phyloP scores from a whole-genome alignment of 1,140 invertebrate genomes.

The Tribolium madens region DNA sequence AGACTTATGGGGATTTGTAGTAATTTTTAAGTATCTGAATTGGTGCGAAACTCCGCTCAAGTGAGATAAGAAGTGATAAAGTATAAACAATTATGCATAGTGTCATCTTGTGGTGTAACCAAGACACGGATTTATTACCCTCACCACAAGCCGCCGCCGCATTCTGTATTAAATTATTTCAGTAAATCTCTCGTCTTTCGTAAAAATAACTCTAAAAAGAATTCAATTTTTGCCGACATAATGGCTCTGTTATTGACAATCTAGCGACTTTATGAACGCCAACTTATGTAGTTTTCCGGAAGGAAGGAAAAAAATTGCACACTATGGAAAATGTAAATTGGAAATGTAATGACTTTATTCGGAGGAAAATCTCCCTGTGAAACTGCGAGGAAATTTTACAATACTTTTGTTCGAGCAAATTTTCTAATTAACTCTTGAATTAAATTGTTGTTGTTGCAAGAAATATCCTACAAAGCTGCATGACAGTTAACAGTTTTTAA shows the following conservation, averaged over 20 bases:
- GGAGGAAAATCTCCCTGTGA: not conserved
- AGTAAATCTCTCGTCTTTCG: conserved; percentile 19
- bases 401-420: not conserved
- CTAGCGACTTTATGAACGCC: not conserved
- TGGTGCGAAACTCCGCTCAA: no score
- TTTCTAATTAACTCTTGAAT: not conserved
- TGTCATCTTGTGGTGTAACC: conserved; percentile 48
- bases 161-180: conserved; percentile 47
- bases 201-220: not conserved
- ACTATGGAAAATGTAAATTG: not conserved
- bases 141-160: not conserved
- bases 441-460: no score
- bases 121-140: conserved; percentile 44
- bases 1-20: no score
- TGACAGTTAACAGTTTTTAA: no score
- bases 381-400: not conserved
- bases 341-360: not conserved
- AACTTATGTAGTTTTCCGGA: not conserved
- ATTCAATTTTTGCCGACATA: conserved; percentile 11
- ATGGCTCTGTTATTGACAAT: not conserved
- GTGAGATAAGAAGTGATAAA: conserved; percentile 46
- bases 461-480: no score
- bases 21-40: no score
- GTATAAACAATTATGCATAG: conserved; percentile 48
- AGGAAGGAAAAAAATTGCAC: no score